Base-by-base conservation (phyloP, 2,888 invertebrate genomes). In the Drosophila prostipennis region DNA sequence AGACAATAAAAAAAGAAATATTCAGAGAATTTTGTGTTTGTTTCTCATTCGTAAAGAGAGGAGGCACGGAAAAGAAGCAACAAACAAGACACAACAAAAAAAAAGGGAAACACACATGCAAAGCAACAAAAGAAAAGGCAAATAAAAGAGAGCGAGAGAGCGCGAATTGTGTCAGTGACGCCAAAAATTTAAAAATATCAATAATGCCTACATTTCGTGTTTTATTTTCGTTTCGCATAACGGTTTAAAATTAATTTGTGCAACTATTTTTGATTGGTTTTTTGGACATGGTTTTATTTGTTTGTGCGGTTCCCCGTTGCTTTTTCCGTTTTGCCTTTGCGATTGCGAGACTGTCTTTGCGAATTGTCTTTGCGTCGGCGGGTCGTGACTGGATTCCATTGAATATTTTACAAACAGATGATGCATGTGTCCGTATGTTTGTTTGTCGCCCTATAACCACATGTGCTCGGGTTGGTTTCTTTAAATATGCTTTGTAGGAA, bases 161-260 rank as follows among this genome's bases (percentile, higher is more conserved):
- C 79, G 81, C 80, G 65, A 83, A 86, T 59, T 82, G 83, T 85
- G 81, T 79, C 86, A 65, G 57, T 87, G 86, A 86, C 88, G 83
- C 83, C 80, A 82, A 86, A 74, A 72, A 43, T 58, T 70, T 71
- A 56, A 67, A 87, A 83, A 78, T 61, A 69, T 54, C 75, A 75
- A 75, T 74, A 69, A 69, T 52, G 71, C 52, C 58, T 40, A 40
- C 40, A 16, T 48, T 10, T 34, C 34, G 11, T 43, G 37, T 40
- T 40, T 55, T 39, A 23, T 40, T 56, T 56, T 64, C 32, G 36
- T 54, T 61, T 43, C 48, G 46, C 46, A 29, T 14, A 46, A 46
- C 42, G 37, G 39, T 36, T 77, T 45, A 51, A 68, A 73, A 55
- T 68, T 49, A 58, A 49, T 72, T 70, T 29, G 60, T 72, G 48